Evolutionary conservation across 1,140 invertebrate species (phyloP), one percentile per base, ranked within the genome.

Genomic region (Ylistrum balloti): DNA sequence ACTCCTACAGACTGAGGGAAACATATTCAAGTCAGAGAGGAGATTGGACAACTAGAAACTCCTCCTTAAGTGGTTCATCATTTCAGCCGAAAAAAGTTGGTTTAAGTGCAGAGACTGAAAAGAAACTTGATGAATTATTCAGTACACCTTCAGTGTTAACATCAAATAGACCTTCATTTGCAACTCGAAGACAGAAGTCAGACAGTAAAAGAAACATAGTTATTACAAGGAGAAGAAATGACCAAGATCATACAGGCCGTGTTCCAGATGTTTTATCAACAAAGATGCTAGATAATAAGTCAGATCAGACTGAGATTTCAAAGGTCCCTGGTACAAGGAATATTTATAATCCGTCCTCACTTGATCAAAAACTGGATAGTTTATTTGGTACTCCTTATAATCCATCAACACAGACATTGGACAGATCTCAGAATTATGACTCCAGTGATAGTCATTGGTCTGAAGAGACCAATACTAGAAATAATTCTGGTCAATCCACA

Each of bases 91-190:
- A 74, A 74, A 74, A 74, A 74, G 28, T 74, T 74, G 56, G 56
- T 74, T 28, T 74, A 28, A 74, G 56, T 74, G 2, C 22, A 74
- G 56, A 74, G 56, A 28, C 56, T 28, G 56, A 74, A 28, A 74
- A n/a, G 2, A 74, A 28, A 74, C 56, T 74, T 9, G 56, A 74
- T 1, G 22, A 74, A 17, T 74, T 74, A 28, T 74, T 74, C 56
- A 28, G 17, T 28, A 74, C 56, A 5, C n/a, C 56, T 74, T 5
- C n/a, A 38, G 35, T 38, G 35, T 38, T n/a, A n/a, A n/a, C 13
- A 5, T 28, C 56, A 74, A 74, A 74, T 28, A 74, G 56, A 74
- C 56, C 56, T 74, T n/a, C 56, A 74, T 74, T 74, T 74, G 28
- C 56, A 74, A 28, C n/a, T 74, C 9, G n/a, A 17, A 74, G 11